Percentiles rank a stretch among this genome's conserved stretches.
These are phyloP conservation scores for Chionomys nivalis DNA, from an alignment of 2,113 vertebrate genomes.

Conservation along the genomic window DNA sequence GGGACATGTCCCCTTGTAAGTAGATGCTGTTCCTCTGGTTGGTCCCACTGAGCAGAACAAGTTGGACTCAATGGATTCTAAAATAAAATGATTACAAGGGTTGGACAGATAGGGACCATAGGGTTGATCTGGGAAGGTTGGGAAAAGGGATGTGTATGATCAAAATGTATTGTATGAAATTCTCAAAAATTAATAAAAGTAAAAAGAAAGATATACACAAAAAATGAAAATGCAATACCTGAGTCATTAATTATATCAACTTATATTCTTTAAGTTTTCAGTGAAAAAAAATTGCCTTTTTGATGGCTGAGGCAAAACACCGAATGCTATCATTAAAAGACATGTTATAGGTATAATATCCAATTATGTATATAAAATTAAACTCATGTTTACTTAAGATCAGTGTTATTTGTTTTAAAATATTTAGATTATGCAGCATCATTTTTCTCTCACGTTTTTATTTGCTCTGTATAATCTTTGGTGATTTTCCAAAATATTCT, in stretches of 20 bases:
- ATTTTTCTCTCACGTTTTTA: neutral
- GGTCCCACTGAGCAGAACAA: neutral
- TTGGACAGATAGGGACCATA: neutral
- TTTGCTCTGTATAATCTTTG: neutral
- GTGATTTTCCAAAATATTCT: neutral
- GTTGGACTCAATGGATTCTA: neutral
- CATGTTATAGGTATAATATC: neutral
- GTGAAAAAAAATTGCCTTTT: too few species aligned
- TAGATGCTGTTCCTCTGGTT: neutral
- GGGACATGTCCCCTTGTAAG: neutral
- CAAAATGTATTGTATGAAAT: neutral
- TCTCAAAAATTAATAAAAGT: neutral
- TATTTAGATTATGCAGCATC: neutral
- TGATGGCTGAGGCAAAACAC: neutral
- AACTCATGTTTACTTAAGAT: neutral
- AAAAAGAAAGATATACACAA: neutral
- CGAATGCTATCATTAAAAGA: neutral
- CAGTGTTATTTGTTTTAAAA: neutral
- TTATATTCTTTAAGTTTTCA: neutral
- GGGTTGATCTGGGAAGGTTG: neutral
- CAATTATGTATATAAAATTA: neutral
- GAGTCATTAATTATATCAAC: neutral
- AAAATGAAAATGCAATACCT: neutral
- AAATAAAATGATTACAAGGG: neutral
- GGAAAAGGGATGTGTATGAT: neutral